Evolutionary conservation across 2,888 invertebrate genomes (phyloP), one percentile per base, ranked within the genome.

Genomic region (Agrilus cyanescens): DNA sequence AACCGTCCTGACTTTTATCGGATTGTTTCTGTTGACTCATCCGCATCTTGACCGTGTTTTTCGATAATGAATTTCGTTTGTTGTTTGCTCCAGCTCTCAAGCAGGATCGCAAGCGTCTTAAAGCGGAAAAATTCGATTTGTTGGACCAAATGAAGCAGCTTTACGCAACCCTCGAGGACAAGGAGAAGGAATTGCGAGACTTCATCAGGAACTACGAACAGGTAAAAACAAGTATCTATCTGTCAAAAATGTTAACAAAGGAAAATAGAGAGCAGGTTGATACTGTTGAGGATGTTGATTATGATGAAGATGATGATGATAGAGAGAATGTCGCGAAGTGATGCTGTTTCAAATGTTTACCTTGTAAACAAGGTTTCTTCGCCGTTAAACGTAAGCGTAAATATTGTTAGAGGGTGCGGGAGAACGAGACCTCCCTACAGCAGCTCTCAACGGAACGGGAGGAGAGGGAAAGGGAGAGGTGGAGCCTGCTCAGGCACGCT

Each of bases 141-240:
- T 72, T 94, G 54, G 86, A 84, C 62, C 93, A 94, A 71, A 93
- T 94, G 82, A 91, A 91, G 66, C 91, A 94, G 61, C 75, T 95
- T 46, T 95, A 94, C 65, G 82, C 85, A 43, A 91, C 93, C 7
- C 73, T 95, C 47, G 94, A 94, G 67, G 91, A 93, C 65, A 94
- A 94, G 69, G 94, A 95, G 63, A 84, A 86, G 57, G 93, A 94
- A 65, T 71, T 94, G 45, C 74, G 93, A 45, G 93, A 94, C 68
- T 94, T 94, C 62, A 93, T 95, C 60, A 76, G 91, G 54, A 91
- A 88, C 69, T 94, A 89, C 67, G 94, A 94, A 68, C 90, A 86
- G 78, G 85, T 84, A 68, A 65, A 25, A 25, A 10, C 25, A 25
- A 2, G 25, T 10, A 10, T 25, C 25, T 25, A 25, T 25, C 25